A percentile compares a stretch with the other conserved stretches of the same genome.
Conservation (phyloP, 2,113 vertebrate genomes). For the Pollimyrus isidori region DNA sequence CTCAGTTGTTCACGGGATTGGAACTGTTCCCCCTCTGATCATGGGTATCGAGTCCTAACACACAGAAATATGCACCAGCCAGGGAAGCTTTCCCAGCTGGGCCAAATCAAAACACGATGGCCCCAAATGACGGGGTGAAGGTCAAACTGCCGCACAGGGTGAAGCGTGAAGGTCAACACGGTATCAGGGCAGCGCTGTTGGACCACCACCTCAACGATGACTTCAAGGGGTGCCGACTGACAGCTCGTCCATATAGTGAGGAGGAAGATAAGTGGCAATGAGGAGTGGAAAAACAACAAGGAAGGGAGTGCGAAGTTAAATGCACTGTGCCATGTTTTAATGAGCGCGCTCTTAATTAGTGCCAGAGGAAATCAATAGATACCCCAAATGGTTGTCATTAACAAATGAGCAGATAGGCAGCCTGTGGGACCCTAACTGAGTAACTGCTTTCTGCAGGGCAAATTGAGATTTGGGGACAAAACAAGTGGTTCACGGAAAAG, state of each 20-base stretch:
- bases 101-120: background rate
- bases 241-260: background rate
- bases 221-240: background rate
- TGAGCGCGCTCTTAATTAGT: conserved; percentile 60
- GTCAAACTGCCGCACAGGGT: background rate
- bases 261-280: conserved; percentile 30
- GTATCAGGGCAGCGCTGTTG: background rate
- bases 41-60: background rate
- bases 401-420: conserved; percentile 49
- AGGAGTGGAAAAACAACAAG: conserved; percentile 19
- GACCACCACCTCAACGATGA: background rate
- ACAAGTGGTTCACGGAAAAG: background rate
- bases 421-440: conserved; percentile 49
- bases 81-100: background rate
- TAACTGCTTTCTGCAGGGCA: conserved; percentile 33
- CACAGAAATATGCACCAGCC: background rate
- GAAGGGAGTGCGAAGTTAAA: conserved; percentile 42
- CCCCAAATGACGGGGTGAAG: background rate
- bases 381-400: conserved; percentile 56
- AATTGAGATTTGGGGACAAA: background rate
- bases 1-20: background rate
- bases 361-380: conserved; percentile 55
- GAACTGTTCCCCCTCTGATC: background rate
- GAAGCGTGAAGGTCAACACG: background rate
- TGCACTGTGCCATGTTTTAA: conserved; percentile 42